Conservation (phyloP, 2,797 vertebrate genomes). For the Jordanella pulchra region DNA sequence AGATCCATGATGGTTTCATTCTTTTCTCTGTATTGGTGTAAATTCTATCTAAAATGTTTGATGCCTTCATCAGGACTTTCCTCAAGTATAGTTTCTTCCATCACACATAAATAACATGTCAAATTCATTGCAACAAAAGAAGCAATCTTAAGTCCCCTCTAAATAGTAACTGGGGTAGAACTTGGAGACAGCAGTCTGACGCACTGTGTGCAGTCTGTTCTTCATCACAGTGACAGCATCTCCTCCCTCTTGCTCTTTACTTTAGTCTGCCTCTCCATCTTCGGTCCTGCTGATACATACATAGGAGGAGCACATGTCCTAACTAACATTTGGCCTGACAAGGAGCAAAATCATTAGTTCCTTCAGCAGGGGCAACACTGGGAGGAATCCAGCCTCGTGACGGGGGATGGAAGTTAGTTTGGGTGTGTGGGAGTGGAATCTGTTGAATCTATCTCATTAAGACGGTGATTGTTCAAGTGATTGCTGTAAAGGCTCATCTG, state of each 20-base stretch:
- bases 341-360: conserved; percentile 73
- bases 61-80: background rate
- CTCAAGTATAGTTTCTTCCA: background rate
- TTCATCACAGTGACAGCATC: conserved; percentile 66
- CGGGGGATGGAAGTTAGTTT: background rate
- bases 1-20: background rate
- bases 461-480: conserved; percentile 78
- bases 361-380: conserved; percentile 58
- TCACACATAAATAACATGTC: background rate
- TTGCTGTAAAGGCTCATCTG: conserved; percentile 71
- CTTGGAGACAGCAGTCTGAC: conserved; percentile 35
- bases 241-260: conserved; percentile 46
- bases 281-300: conserved; percentile 44
- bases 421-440: conserved; percentile 31
- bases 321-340: conserved; percentile 65
- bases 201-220: conserved; percentile 39
- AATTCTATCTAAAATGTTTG: background rate
- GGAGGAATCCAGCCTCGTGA: conserved; percentile 25
- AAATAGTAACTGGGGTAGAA: conserved; percentile 44
- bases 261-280: conserved; percentile 34
- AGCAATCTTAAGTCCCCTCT: conserved; percentile 27
- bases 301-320: conserved; percentile 65
- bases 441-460: conserved; percentile 75
- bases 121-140: background rate
- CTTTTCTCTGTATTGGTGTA: background rate